Percentiles rank a stretch among this genome's conserved stretches.
These are phyloP conservation scores for Ctenomys sociabilis DNA, from an alignment of 2,113 vertebrate genomes.

Conservation along the genomic window DNA sequence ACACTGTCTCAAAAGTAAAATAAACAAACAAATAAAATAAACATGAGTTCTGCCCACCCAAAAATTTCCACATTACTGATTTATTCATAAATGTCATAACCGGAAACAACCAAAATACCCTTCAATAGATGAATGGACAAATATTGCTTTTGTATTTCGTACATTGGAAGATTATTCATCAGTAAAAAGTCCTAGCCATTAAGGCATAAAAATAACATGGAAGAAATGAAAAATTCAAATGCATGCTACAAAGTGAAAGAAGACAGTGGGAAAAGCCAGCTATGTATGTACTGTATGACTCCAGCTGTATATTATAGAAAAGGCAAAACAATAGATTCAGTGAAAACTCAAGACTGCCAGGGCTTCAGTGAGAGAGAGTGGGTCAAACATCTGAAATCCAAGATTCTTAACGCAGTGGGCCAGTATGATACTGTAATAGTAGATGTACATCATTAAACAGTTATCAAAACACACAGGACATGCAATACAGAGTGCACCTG, in stretches of 20 bases:
- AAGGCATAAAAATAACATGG: slow-evolving; percentile 3
- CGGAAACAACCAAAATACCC: background rate
- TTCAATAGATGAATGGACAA: background rate
- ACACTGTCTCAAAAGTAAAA: background rate
- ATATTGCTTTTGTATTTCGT: background rate
- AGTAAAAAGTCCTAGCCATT: slow-evolving; percentile 12
- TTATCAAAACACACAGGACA: background rate
- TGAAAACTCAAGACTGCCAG: background rate
- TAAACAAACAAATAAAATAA: background rate
- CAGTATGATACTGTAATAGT: background rate
- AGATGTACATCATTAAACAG: background rate
- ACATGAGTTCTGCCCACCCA: background rate
- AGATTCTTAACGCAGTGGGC: background rate
- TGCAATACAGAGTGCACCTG: background rate
- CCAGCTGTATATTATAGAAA: background rate
- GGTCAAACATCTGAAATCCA: background rate
- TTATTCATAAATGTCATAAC: background rate
- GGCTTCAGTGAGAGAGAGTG: background rate
- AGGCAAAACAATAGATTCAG: background rate
- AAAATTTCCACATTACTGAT: background rate
- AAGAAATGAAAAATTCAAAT: background rate
- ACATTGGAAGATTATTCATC: background rate
- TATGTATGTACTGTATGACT: background rate
- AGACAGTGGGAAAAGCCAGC: background rate
- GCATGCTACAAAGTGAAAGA: background rate